Evolutionary conservation across 2,888 invertebrate genomes (phyloP), one percentile per base, ranked within the genome.

Genomic region (Oxyteleia sp.): DNA sequence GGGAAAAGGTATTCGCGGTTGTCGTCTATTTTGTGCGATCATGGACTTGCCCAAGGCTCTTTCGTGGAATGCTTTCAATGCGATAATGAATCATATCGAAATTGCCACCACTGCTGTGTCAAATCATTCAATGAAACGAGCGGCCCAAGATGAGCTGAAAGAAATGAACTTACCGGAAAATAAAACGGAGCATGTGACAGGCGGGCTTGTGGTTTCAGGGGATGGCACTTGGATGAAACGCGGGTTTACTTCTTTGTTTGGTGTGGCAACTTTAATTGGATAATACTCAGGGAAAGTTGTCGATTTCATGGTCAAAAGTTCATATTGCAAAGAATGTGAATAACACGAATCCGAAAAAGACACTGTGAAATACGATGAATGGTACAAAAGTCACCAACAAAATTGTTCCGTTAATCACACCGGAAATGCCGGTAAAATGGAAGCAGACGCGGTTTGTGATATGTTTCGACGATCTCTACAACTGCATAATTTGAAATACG

Each of bases 221-320:
- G 41, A 61, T 41, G 72, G 61, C 49, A 41, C 61, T 13, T 72
- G 38, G 61, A 61, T 32, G 41, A 75, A 75, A 32, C 57, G 75
- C 13, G 59, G 75, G 8, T 75, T 66, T 49, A 45, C 66, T n/a
- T 75, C 66, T 10, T 35, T 75, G 29, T 47, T 38, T 45, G 75
- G 57, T 18, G 29, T 75, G 35, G 66, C 47, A 18, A 55, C 55
- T 13, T 13, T 74, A n/a, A 72, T 82, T 61, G 72, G 72, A 15
- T 72, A 26, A 57, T 68, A 23, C 16, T 38, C 53, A 29, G 74
- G 74, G 10, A 83, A 82, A 49, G 63, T 78, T 18, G 20, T 78
- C n/a, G 74, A 82, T 72, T 43, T 68, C 18, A 49, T 55, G n/a
- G 57, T 76, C 18, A 64, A 64, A 53, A 63, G 63, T 10, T 49